Evolutionary conservation across 2,888 invertebrate species (phyloP).

Genomic region (Homarus gammarus): DNA sequence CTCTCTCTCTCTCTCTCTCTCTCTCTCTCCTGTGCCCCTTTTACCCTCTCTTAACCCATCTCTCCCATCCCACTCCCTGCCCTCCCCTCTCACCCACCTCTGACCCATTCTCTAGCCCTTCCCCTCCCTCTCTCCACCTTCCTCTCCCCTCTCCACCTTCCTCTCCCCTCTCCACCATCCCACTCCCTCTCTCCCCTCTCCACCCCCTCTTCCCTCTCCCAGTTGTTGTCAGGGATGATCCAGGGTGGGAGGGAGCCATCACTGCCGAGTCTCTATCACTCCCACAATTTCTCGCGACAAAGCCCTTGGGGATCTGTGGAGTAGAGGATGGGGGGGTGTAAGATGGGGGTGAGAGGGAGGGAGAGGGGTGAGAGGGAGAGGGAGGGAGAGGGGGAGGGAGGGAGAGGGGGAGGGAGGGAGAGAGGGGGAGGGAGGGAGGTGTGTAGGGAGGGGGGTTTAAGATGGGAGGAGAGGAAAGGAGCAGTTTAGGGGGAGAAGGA

Average conservation of each 20-base stretch:
- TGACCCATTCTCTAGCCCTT: not conserved
- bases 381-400: not conserved
- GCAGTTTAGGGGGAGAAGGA: too few species aligned
- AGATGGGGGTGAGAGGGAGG: not conserved
- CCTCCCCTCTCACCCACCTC: not conserved
- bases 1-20: too few species aligned
- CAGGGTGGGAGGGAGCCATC: not conserved
- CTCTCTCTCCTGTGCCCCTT: not conserved
- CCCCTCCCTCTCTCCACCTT: not conserved
- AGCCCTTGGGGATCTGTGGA: conserved; percentile 16
- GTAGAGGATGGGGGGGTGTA: not conserved
- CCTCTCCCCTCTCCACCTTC: not conserved
- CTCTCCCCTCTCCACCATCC: not conserved
- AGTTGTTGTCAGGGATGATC: not conserved
- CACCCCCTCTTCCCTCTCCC: not conserved
- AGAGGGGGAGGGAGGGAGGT: conserved; percentile 2
- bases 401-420: not conserved
- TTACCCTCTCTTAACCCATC: too few species aligned
- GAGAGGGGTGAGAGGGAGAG: not conserved
- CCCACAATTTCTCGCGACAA: conserved; percentile 42
- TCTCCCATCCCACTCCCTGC: not conserved
- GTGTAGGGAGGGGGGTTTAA: too few species aligned
- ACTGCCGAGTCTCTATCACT: not conserved
- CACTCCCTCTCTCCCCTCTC: not conserved
- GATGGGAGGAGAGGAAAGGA: too few species aligned